Evolutionary conservation across 2,797 vertebrate species (phyloP).

Genomic region (Chelon auratus): DNA sequence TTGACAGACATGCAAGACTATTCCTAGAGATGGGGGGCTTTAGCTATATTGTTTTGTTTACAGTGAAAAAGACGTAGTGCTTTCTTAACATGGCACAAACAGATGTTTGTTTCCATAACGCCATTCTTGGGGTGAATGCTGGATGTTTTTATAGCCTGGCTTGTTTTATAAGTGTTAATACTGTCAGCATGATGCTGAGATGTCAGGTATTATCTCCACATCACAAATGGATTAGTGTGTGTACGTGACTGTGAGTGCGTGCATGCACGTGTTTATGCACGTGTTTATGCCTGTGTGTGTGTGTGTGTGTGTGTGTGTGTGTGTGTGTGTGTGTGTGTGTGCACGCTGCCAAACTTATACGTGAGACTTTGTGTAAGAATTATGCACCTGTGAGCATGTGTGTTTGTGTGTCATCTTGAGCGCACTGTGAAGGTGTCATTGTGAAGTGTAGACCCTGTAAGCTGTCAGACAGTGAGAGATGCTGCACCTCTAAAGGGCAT

Average conservation of each 20-base stretch:
- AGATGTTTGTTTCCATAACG: constrained; percentile 67
- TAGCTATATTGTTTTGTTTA: constrained; percentile 61
- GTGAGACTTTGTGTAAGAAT: constrained; percentile 55
- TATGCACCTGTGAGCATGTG: constrained; percentile 71
- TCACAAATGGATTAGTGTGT: constrained; percentile 61
- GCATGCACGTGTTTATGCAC: background rate
- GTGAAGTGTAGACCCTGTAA: constrained; percentile 78
- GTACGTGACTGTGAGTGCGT: constrained; percentile 6
- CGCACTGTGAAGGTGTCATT: constrained; percentile 80
- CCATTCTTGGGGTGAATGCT: constrained; percentile 54
- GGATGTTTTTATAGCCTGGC: constrained; percentile 67
- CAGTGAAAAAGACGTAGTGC: constrained; percentile 46
- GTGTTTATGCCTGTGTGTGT: background rate
- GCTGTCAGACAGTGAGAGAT: constrained; percentile 84
- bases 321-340: constrained; percentile 10
- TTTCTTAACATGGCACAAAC: constrained; percentile 67
- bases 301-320: constrained; percentile 7
- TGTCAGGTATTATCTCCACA: constrained; percentile 69
- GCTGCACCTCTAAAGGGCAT: constrained; percentile 81
- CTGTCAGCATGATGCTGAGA: constrained; percentile 68
- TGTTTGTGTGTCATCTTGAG: constrained; percentile 77
- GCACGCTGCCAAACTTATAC: constrained; percentile 68
- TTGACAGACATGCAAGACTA: constrained; percentile 59
- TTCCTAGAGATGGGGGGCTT: constrained; percentile 57
- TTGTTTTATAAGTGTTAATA: constrained; percentile 73